Percentiles rank a stretch among this genome's conserved stretches.
phyloP scores from a whole-genome alignment of 2,113 vertebrate genomes.

The Rhinopomastus cyanomelas region DNA sequence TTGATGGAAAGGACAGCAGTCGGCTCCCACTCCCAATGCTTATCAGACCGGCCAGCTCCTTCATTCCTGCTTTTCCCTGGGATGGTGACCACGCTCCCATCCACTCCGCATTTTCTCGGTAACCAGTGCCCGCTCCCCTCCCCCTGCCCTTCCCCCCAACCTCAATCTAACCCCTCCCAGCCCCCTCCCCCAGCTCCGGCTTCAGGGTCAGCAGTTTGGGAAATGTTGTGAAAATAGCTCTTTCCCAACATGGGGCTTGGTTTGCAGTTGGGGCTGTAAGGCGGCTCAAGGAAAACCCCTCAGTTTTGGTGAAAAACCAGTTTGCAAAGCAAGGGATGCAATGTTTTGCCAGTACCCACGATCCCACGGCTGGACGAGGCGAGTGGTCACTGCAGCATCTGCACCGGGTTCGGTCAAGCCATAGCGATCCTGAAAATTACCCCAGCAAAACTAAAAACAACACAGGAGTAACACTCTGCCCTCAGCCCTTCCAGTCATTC shows the following conservation, averaged over 20 bases:
- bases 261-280: neutral
- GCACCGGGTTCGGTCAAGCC: neutral
- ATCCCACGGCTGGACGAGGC: neutral
- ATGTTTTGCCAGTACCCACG: neutral
- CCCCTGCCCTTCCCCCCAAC: neutral
- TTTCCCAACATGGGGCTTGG: neutral
- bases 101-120: conserved; percentile 39
- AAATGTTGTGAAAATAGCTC: conserved; percentile 15
- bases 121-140: neutral
- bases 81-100: neutral
- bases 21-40: neutral
- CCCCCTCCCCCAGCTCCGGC: no score
- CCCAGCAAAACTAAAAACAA: neutral
- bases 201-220: neutral
- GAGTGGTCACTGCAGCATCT: neutral
- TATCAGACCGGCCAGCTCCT: neutral
- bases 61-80: neutral
- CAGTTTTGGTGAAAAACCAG: neutral
- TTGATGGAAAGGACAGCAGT: neutral
- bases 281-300: neutral
- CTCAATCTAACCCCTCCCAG: no score
- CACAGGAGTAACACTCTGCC: neutral
- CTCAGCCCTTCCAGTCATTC: conserved; percentile 9
- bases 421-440: neutral
- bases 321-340: neutral